Base-by-base conservation (phyloP, 2,797 vertebrate genomes). In the Coendou prehensilis region DNA sequence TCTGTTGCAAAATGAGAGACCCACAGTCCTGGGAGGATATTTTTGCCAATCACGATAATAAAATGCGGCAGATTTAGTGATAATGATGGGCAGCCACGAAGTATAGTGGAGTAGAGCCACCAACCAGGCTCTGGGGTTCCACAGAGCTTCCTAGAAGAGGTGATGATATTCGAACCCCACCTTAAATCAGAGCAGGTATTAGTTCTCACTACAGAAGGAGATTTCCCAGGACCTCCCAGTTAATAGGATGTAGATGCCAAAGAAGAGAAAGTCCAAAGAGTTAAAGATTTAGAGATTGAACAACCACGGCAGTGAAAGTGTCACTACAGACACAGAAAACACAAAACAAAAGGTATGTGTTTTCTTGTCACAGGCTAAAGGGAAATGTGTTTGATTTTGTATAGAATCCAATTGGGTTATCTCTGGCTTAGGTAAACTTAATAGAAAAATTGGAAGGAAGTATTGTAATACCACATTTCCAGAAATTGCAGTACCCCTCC, bases 391-490 rank as follows among this genome's bases (percentile, higher is more conserved):
- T 76, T 50, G 56, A 52, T 85, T 89, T 82, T 30, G 56, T n/a
- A 45, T 8, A n/a, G 45, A 90, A 79, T 81, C 84, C 13, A 52
- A 17, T 56, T 71, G 2, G 28, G n/a, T 69, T 93, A 73, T 75
- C 50, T 92, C 83, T 59, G 23, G 63, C 71, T 78, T 50, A 33
- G 9, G 28, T 56, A 67, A 91, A 61, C 47, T 87, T 80, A 63
- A 71, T 61, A 52, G 63, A 57, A 94, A 97, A 92, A 59, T 81
- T 22, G 63, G 22, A 83, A 52, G 2, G 17, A 89, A 95, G 23
- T 67, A 13, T 56, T 63, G 0, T 82, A 28, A 75, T 67, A 63
- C 63, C 47, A 30, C 41, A 23, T 61, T 96, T 85, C 87, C 75
- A 78, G 56, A 95, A 76, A 64, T 79, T 45, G 17, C 37, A 30